These are phyloP conservation scores for Amphibalanus amphitrite DNA, from an alignment of 1,140 invertebrate species.

Conservation along the genomic window DNA sequence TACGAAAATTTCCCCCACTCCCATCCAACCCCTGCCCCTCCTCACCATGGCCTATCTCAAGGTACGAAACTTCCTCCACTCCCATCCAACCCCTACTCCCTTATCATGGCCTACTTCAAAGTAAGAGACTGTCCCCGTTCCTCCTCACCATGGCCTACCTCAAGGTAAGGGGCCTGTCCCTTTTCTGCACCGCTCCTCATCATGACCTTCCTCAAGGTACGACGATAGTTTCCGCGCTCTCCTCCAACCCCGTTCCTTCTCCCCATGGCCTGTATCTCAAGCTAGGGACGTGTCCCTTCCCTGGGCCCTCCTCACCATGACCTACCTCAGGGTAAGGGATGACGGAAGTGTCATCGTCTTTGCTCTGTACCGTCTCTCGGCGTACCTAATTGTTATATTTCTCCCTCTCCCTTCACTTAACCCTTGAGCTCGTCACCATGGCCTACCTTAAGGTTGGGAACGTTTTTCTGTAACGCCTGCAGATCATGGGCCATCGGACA, in stretches of 20 bases:
- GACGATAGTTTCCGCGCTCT: conserved; percentile 41
- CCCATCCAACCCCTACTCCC: not conserved
- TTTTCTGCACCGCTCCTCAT: conserved; percentile 33
- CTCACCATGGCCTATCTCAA: conserved; percentile 23
- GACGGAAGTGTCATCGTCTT: no score
- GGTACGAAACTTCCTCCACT: conserved; percentile 37
- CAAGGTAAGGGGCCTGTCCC: conserved; percentile 58
- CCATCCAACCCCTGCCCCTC: conserved; percentile 32
- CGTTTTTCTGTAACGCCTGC: no score
- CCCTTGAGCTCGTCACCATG: not conserved
- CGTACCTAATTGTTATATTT: conserved; percentile 49
- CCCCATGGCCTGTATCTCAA: conserved; percentile 90
- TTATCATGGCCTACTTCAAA: conserved; percentile 94
- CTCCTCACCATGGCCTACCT: conserved; percentile 78
- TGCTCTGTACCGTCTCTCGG: conserved; percentile 52
- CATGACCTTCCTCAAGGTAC: conserved; percentile 95
- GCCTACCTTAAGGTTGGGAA: conserved; percentile 40
- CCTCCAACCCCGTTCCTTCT: conserved; percentile 78
- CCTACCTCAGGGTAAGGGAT: conserved; percentile 38
- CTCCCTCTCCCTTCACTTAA: conserved; percentile 52
- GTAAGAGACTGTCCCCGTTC: conserved; percentile 38
- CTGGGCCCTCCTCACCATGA: no score
- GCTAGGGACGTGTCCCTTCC: conserved; percentile 34
- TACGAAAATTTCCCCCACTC: conserved; percentile 40
- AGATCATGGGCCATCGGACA: no score